A percentile compares a stretch with the other conserved stretches of the same genome.
Conservation (phyloP, 1,140 invertebrate genomes). For the Cyrtorhinus lividipennis region DNA sequence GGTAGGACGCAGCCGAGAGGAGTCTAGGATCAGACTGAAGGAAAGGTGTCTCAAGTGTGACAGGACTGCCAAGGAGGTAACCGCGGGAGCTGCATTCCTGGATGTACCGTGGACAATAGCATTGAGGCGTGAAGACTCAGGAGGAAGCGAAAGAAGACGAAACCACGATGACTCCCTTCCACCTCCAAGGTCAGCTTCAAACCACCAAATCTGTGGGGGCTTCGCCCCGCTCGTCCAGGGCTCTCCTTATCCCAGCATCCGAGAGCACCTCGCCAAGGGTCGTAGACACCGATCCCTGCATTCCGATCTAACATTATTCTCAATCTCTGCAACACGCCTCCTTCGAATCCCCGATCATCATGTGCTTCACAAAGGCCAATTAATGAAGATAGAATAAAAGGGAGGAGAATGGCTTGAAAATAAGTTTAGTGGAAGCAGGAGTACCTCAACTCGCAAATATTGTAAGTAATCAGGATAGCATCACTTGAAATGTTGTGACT, state of each 20-base stretch:
- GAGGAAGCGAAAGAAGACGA: neutral
- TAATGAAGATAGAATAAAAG: too few relatives aligned
- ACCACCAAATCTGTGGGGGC: neutral
- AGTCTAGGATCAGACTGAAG: neutral
- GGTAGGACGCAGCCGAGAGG: neutral
- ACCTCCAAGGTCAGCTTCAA: neutral
- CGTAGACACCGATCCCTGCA: neutral
- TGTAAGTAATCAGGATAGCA: too few relatives aligned
- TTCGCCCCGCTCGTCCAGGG: neutral
- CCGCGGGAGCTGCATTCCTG: slow-evolving; percentile 11
- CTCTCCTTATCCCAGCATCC: neutral
- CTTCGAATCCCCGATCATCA: neutral
- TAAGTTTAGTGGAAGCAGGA: too few relatives aligned
- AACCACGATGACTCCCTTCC: neutral
- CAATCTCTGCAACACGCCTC: neutral
- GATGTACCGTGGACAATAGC: slow-evolving; percentile 15
- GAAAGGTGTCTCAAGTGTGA: neutral
- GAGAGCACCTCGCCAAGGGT: neutral
- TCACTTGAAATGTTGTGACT: too few relatives aligned
- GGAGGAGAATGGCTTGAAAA: too few relatives aligned
- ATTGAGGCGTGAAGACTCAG: slow-evolving; percentile 13
- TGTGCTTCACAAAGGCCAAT: too few relatives aligned
- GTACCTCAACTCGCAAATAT: too few relatives aligned
- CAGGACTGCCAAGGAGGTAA: neutral
- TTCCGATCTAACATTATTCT: neutral